Conservation (phyloP, 2,888 invertebrate genomes). For the Melieria picta region DNA sequence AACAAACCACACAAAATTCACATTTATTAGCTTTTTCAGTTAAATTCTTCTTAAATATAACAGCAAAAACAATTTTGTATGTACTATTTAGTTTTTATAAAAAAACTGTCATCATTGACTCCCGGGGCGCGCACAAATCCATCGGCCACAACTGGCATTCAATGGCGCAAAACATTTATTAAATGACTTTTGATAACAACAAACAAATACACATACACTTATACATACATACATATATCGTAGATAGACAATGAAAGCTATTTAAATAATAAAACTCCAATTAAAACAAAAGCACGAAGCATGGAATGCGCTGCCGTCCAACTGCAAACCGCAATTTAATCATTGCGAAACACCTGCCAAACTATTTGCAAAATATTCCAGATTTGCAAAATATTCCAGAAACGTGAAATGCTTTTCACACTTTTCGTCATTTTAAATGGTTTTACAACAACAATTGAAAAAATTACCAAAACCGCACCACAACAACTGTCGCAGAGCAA, state of each 20-base stretch:
- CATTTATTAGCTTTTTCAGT: too few species aligned
- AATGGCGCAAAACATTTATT: too few species aligned
- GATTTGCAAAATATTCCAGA: conserved; percentile 12
- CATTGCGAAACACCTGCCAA: conserved; percentile 3
- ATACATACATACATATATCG: conserved; percentile 14
- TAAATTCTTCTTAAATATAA: too few species aligned
- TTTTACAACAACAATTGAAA: not conserved
- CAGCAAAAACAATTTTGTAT: too few species aligned
- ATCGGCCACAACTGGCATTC: too few species aligned
- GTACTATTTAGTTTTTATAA: too few species aligned
- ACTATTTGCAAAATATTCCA: conserved; percentile 6
- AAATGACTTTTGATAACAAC: not conserved
- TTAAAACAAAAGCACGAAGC: not conserved
- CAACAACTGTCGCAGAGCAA: not conserved
- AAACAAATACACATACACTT: conserved; percentile 7
- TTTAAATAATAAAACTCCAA: not conserved
- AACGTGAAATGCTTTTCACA: not conserved
- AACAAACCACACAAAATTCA: too few species aligned
- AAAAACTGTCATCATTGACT: too few species aligned
- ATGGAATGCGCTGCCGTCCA: not conserved
- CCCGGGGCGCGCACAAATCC: too few species aligned
- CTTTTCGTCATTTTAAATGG: not conserved
- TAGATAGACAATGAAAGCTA: not conserved
- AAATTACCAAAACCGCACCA: not conserved
- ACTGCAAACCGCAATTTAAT: conserved; percentile 19